phyloP scores from a whole-genome alignment of 2,113 vertebrate species.

The Acanthochromis polyacanthus region DNA sequence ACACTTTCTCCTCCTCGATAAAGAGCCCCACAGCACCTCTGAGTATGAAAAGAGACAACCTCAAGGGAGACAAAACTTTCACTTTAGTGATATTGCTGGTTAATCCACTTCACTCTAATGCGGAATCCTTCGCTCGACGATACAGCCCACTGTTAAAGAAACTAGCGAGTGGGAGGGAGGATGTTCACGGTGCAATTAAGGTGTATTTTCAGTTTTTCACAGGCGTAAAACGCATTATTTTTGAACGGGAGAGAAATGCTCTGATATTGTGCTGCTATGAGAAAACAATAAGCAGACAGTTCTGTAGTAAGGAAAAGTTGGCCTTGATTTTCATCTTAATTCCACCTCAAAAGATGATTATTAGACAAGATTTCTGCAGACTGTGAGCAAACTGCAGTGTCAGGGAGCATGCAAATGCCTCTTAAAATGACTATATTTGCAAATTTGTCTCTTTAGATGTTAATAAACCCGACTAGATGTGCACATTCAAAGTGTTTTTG shows the following conservation, averaged over 20 bases:
- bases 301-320: too few relatives aligned
- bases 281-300: too few relatives aligned
- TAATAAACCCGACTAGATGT: too few relatives aligned
- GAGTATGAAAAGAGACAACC: conserved; percentile 31
- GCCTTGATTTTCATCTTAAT: too few relatives aligned
- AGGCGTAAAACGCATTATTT: neutral
- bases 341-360: too few relatives aligned
- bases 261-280: neutral
- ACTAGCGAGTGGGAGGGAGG: conserved; percentile 4
- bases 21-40: conserved; percentile 38
- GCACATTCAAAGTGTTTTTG: too few relatives aligned
- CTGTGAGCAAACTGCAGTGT: too few relatives aligned
- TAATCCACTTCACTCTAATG: conserved; percentile 46
- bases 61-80: conserved; percentile 57
- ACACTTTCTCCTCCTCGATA: conserved; percentile 31
- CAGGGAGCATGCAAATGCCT: too few relatives aligned
- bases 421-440: too few relatives aligned
- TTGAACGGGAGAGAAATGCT: neutral
- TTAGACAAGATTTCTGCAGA: too few relatives aligned
- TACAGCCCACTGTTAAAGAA: conserved; percentile 5
- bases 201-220: conserved; percentile 2
- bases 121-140: conserved; percentile 1
- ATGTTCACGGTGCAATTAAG: conserved; percentile 42
- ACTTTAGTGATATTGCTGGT: conserved; percentile 49
- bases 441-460: too few relatives aligned